Evolutionary conservation across 2,888 invertebrate genomes (phyloP).

Genomic region (Hypercompe scribonia): DNA sequence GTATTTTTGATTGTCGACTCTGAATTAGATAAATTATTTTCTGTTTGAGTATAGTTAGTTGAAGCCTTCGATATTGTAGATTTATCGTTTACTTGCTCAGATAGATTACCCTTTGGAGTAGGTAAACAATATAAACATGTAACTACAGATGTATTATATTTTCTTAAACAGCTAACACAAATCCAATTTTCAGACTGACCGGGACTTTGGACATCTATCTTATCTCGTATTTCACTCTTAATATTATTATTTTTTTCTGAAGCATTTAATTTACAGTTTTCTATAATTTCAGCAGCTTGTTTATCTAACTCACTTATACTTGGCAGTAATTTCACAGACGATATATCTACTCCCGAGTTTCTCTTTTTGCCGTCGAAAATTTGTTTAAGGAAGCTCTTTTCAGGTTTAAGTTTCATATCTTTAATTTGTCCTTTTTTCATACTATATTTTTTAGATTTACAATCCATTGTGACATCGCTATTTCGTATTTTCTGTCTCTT

Average conservation of each 20-base stretch:
- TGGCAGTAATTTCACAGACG: slow-evolving; percentile 87
- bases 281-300: slow-evolving; percentile 91
- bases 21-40: slow-evolving; percentile 34
- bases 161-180: slow-evolving; percentile 73
- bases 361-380: slow-evolving; percentile 80
- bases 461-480: slow-evolving; percentile 49
- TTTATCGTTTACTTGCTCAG: slow-evolving; percentile 29
- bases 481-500: slow-evolving; percentile 35
- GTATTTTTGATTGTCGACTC: slow-evolving; percentile 37
- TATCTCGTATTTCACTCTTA: slow-evolving; percentile 19
- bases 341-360: slow-evolving; percentile 69
- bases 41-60: slow-evolving; percentile 66
- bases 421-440: slow-evolving; percentile 63
- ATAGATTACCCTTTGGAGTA: slow-evolving; percentile 42
- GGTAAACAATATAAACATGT: slow-evolving; percentile 68
- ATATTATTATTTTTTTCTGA: slow-evolving; percentile 56
- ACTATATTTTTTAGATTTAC: slow-evolving; percentile 66
- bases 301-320: slow-evolving; percentile 93
- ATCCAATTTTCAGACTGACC: slow-evolving; percentile 65
- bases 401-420: slow-evolving; percentile 74
- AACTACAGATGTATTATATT: slow-evolving; percentile 69
- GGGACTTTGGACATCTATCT: slow-evolving; percentile 30
- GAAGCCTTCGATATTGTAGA: slow-evolving; percentile 42
- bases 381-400: slow-evolving; percentile 86
- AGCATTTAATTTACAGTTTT: slow-evolving; percentile 75